phyloP scores from a whole-genome alignment of 2,888 invertebrate genomes.

The Torymus aiolomorphi region DNA sequence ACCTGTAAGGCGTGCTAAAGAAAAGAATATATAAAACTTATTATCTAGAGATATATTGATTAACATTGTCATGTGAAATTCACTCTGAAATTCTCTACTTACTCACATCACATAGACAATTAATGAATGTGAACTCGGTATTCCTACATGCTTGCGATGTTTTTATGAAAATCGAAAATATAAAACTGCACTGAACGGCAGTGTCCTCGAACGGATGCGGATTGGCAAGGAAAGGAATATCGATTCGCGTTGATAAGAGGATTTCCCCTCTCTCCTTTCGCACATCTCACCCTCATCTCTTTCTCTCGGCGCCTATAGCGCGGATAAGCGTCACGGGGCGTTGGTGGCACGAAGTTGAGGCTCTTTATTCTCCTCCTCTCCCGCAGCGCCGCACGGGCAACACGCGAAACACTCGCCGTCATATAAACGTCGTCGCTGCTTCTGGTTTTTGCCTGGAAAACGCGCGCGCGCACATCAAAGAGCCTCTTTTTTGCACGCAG shows the following conservation, averaged over 20 bases:
- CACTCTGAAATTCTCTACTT: too few relatives aligned
- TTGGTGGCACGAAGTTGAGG: conserved; percentile 46
- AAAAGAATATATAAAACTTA: too few relatives aligned
- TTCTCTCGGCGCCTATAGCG: conserved; percentile 48
- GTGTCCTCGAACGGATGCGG: neutral
- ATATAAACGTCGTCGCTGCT: neutral
- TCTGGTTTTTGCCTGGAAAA: conserved; percentile 40
- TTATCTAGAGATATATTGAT: too few relatives aligned
- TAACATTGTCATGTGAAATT: too few relatives aligned
- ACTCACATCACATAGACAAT: too few relatives aligned
- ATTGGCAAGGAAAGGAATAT: conserved; percentile 42
- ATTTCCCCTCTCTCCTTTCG: conserved; percentile 31
- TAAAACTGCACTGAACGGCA: too few relatives aligned
- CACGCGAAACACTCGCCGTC: neutral
- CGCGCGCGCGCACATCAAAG: conserved; percentile 49
- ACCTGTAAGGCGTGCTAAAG: too few relatives aligned
- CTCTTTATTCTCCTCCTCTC: conserved; percentile 26
- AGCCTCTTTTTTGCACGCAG: conserved; percentile 45
- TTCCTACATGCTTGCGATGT: too few relatives aligned
- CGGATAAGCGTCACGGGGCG: conserved; percentile 56
- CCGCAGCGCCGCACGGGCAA: neutral
- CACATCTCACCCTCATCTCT: conserved; percentile 25
- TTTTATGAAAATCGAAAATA: too few relatives aligned
- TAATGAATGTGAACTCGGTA: too few relatives aligned
- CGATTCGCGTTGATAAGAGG: conserved; percentile 57